Percentiles rank a stretch among this genome's conserved stretches.
Conservation (phyloP, 2,888 invertebrate species). For the Drosophila seclusa region DNA sequence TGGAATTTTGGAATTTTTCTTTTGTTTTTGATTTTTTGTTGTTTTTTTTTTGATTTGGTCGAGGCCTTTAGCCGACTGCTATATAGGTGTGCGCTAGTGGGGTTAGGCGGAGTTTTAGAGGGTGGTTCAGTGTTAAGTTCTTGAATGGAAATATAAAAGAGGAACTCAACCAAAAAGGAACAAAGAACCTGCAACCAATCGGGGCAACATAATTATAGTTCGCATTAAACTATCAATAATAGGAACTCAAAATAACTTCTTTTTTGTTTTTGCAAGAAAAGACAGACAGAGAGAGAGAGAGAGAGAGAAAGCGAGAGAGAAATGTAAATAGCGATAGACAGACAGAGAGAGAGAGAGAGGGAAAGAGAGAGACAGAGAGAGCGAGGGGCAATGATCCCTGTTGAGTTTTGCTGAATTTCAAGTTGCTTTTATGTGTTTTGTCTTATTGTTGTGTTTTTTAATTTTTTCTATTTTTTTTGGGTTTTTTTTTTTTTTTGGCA, state of each 20-base stretch:
- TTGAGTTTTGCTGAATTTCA: constrained; percentile 74
- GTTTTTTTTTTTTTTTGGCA: constrained; percentile 28
- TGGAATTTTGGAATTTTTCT: neutral
- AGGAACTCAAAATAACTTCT: constrained; percentile 2
- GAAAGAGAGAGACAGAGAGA: constrained; percentile 21
- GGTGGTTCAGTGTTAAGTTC: constrained; percentile 39
- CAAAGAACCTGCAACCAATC: constrained; percentile 7
- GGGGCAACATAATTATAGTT: constrained; percentile 20
- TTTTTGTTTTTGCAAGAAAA: constrained; percentile 3
- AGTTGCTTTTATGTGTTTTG: constrained; percentile 58
- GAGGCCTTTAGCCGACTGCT: constrained; percentile 34
- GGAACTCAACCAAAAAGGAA: neutral
- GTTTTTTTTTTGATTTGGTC: constrained; percentile 10
- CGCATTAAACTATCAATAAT: constrained; percentile 8
- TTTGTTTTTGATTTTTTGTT: neutral
- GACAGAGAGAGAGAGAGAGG: constrained; percentile 22
- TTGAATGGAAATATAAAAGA: constrained; percentile 14
- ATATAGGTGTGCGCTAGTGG: constrained; percentile 46
- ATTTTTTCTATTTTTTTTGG: constrained; percentile 21
- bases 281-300: constrained; percentile 25
- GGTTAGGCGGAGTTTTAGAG: constrained; percentile 37
- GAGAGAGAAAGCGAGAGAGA: constrained; percentile 18
- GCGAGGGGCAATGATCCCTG: constrained; percentile 27
- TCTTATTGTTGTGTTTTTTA: constrained; percentile 21
- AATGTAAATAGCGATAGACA: constrained; percentile 29